These are phyloP conservation scores for Orgyia antiqua DNA, from an alignment of 2,888 invertebrate genomes.

Conservation along the genomic window DNA sequence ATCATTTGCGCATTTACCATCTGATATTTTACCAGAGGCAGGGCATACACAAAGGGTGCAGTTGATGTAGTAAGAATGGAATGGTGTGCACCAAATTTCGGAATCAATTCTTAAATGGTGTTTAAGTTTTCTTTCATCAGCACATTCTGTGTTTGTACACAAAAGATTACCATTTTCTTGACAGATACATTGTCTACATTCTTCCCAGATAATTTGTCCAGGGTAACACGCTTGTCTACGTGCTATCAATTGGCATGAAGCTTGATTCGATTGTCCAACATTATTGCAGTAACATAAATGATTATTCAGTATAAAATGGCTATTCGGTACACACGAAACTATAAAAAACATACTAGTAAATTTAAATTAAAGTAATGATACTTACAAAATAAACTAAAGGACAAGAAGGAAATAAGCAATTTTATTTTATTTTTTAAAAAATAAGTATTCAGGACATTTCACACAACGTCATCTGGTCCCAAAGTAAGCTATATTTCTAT, in stretches of 20 bases:
- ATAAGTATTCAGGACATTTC: too few species aligned
- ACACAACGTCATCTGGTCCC: too few species aligned
- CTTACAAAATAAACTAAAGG: too few species aligned
- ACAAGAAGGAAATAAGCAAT: too few species aligned
- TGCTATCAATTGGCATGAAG: conserved; percentile 36
- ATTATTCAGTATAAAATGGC: conserved; percentile 48
- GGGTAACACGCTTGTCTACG: conserved; percentile 43
- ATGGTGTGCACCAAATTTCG: conserved; percentile 46
- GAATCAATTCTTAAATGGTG: conserved; percentile 4
- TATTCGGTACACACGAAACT: conserved; percentile 59
- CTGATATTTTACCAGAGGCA: conserved; percentile 45
- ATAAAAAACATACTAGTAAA: too few species aligned
- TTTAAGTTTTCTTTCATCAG: conserved; percentile 19
- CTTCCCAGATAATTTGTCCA: conserved; percentile 52
- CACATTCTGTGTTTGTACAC: conserved; percentile 44
- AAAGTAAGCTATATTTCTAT: too few species aligned
- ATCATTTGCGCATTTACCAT: conserved; percentile 56
- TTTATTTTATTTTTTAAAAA: too few species aligned
- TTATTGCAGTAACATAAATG: conserved; percentile 49
- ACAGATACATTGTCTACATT: conserved; percentile 59
- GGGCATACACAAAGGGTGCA: conserved; percentile 63
- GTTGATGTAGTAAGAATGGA: conserved; percentile 53
- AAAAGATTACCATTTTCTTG: conserved; percentile 45
- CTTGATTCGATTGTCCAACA: conserved; percentile 45
- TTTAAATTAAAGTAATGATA: too few species aligned